Evolutionary conservation across 2,888 invertebrate genomes (phyloP), one percentile per base, ranked within the genome.

Genomic region (Xanthorhoe designata): DNA sequence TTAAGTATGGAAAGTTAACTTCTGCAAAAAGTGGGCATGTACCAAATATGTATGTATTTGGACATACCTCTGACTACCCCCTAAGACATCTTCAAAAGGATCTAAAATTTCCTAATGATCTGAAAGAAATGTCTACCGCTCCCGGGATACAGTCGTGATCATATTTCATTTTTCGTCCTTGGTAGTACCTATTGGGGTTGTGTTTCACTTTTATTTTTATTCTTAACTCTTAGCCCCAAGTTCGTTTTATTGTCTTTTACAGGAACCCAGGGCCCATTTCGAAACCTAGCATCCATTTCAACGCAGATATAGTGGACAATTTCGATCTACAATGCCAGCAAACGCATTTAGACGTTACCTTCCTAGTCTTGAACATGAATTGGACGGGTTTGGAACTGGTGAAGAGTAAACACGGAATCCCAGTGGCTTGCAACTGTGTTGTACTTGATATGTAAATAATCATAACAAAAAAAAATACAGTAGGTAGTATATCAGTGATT

Each of bases 231-330:
- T 13, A 42, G 7, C 10, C 10, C 10, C 1, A 42, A 47, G 15
- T 15, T 47, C 6, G 13, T 55, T 57, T 38, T 6, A 32, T 32
- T 52, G 18, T 10, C 17, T 3, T 49, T 42, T 49, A 49, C 51
- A 68, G 58, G 0, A 47, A 50, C 1, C 53, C 61, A 10, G 66
- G 66, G 1, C 56, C 58, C 1, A 50, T 62, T 6, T 7, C 15
- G 5, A n/a, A 24, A 3, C 18, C 29, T 6, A 62, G 9, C 24
- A 17, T 19, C 4, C 61, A 55, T n/a, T 62, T 62, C 8, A 24
- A 3, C n/a, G 0, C 35, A 50, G 8, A 32, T 6, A 10, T 18
- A 0, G 17, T 62, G 13, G n/a, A 17, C 13, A 4, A 18, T 2
- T 42, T 17, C 38, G 15, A 62, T 24, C 6, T 62, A 4, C 42